phyloP scores from a whole-genome alignment of 2,113 vertebrate species.

The Gorsachius goisagi region DNA sequence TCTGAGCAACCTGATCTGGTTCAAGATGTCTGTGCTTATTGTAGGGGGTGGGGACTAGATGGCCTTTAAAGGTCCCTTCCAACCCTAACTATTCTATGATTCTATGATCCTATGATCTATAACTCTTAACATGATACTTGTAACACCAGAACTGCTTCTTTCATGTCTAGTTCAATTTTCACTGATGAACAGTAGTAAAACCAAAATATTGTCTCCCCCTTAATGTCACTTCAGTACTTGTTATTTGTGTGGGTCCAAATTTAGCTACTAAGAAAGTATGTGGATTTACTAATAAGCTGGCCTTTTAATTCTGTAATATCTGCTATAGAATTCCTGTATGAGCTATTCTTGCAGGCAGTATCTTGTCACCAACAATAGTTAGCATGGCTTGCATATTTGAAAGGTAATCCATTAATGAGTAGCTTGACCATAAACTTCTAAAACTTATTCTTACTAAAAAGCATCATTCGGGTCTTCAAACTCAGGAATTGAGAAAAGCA shows the following conservation, averaged over 20 bases:
- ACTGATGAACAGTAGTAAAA: not conserved
- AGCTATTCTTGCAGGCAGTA: not conserved
- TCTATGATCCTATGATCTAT: no score
- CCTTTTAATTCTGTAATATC: not conserved
- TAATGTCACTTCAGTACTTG: not conserved
- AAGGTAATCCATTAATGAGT: not conserved
- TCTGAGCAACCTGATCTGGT: no score
- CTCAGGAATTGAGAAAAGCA: not conserved
- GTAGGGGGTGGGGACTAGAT: no score
- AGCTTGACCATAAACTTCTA: not conserved
- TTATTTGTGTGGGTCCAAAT: not conserved
- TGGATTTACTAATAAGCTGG: not conserved
- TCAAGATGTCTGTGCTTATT: no score
- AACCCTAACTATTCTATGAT: no score
- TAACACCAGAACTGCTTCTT: not conserved
- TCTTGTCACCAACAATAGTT: not conserved
- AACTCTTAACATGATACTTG: not conserved
- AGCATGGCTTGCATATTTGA: not conserved
- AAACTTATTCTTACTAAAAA: not conserved
- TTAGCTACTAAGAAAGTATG: not conserved
- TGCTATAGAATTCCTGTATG: not conserved
- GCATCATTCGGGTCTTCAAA: not conserved
- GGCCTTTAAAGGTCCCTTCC: no score
- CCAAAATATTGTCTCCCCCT: not conserved
- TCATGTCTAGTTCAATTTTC: not conserved